A percentile compares a stretch with the other conserved stretches of the same genome.
Conservation (phyloP, 2,113 vertebrate genomes). For the Pseudopodoces humilis region DNA sequence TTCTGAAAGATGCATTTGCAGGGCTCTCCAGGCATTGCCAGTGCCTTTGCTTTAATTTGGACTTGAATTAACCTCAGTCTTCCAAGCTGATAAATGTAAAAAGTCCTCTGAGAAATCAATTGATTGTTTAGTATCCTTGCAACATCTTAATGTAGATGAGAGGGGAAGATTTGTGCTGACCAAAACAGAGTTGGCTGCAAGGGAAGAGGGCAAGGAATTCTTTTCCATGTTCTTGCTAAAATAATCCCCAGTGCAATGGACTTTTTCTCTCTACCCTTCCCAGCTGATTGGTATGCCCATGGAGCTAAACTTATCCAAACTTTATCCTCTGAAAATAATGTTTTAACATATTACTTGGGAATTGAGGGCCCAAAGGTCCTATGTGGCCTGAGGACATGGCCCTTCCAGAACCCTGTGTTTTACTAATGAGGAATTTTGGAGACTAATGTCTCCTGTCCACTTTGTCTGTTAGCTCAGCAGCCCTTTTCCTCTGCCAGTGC, state of each 20-base stretch:
- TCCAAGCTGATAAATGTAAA: neutral
- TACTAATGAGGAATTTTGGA: neutral
- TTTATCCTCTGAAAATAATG: neutral
- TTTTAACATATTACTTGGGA: neutral
- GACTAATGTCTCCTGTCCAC: neutral
- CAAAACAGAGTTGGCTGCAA: neutral
- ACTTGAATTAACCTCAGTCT: neutral
- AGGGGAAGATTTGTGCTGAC: neutral
- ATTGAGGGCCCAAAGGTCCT: neutral
- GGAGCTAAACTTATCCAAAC: neutral
- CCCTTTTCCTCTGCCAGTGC: neutral
- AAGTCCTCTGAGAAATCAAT: slow-evolving; percentile 6
- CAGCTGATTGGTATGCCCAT: neutral
- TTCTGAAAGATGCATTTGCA: neutral
- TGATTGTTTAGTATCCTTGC: neutral
- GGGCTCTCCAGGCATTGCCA: neutral
- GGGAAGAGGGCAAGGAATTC: neutral
- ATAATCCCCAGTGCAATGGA: neutral
- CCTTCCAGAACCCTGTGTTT: neutral
- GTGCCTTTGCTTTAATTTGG: neutral
- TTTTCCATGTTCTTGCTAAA: neutral
- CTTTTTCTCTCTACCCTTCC: neutral
- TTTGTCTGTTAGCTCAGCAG: neutral
- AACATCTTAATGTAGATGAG: neutral
- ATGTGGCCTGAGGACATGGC: neutral